Conservation (phyloP, 2,888 invertebrate genomes). For the Polyploca ridens region DNA sequence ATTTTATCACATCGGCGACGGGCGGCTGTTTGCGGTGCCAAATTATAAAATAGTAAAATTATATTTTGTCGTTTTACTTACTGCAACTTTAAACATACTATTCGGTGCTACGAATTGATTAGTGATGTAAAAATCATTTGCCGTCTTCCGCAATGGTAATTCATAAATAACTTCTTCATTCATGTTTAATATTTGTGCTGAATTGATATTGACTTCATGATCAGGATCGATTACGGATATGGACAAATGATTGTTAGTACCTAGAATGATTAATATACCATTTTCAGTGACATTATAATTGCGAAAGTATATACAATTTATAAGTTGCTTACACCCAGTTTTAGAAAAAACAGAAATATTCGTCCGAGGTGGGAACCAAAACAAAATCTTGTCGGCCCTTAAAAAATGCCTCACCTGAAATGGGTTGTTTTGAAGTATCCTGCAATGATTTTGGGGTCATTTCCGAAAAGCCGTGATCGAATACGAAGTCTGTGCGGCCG, state of each 20-base stretch:
- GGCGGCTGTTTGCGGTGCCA: too few relatives aligned
- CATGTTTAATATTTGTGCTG: slow-evolving; percentile 21
- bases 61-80: slow-evolving; percentile 15
- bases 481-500: slow-evolving; percentile 35
- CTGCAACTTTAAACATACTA: slow-evolving; percentile 31
- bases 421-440: slow-evolving; percentile 25
- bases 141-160: slow-evolving; percentile 20
- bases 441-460: slow-evolving; percentile 23
- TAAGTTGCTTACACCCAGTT: too few relatives aligned
- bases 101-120: slow-evolving; percentile 27
- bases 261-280: not conserved
- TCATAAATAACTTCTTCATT: slow-evolving; percentile 17
- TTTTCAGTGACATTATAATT: not conserved
- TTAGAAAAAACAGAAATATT: too few relatives aligned
- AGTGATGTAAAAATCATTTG: slow-evolving; percentile 28
- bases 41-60: too few relatives aligned
- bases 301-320: too few relatives aligned
- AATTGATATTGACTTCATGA: slow-evolving; percentile 21
- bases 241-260: not conserved
- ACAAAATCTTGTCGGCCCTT: not conserved
- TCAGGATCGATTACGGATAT: slow-evolving; percentile 16
- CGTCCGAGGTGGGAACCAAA: too few relatives aligned
- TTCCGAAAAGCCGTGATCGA: slow-evolving; percentile 34
- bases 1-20: too few relatives aligned
- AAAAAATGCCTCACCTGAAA: slow-evolving; percentile 24